These are phyloP conservation scores for Scatophagus argus DNA, from an alignment of 2,113 vertebrate species.

Conservation along the genomic window DNA sequence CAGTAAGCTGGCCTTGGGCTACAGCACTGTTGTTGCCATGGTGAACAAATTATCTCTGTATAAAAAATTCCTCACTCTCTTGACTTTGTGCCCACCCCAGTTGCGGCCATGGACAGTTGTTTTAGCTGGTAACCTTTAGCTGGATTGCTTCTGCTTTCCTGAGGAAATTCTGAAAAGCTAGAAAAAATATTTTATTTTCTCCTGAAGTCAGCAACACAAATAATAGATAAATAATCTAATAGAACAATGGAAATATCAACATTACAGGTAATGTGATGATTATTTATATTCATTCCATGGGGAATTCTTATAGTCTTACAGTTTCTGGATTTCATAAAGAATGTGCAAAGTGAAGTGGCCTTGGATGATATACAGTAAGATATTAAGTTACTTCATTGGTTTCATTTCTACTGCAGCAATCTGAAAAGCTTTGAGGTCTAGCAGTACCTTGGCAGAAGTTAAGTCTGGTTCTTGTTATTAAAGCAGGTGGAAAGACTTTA, in stretches of 20 bases:
- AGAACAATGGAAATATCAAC: background rate
- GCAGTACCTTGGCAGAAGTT: too few species aligned
- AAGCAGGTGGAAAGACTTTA: too few species aligned
- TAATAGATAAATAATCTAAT: too few species aligned
- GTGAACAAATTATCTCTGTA: conserved; percentile 65
- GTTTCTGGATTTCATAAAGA: too few species aligned
- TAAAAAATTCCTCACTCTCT: conserved; percentile 24
- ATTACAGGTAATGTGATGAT: background rate
- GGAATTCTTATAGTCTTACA: too few species aligned
- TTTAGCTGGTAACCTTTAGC: conserved; percentile 49
- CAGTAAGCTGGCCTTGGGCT: conserved; percentile 60
- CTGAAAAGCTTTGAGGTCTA: too few species aligned
- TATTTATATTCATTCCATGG: background rate
- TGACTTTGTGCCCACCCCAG: conserved; percentile 33
- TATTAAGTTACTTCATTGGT: too few species aligned
- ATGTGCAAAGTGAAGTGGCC: too few species aligned
- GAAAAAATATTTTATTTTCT: background rate
- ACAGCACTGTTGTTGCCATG: conserved; percentile 69
- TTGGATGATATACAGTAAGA: too few species aligned
- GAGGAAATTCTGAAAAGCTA: background rate
- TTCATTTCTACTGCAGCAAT: too few species aligned
- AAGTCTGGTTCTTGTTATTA: too few species aligned
- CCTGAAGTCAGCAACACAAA: background rate
- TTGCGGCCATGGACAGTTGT: conserved; percentile 33
- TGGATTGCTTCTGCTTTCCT: conserved; percentile 19